Percentiles rank a stretch among this genome's conserved stretches.
Conservation (phyloP, 2,797 vertebrate species). For the Chelon auratus region DNA sequence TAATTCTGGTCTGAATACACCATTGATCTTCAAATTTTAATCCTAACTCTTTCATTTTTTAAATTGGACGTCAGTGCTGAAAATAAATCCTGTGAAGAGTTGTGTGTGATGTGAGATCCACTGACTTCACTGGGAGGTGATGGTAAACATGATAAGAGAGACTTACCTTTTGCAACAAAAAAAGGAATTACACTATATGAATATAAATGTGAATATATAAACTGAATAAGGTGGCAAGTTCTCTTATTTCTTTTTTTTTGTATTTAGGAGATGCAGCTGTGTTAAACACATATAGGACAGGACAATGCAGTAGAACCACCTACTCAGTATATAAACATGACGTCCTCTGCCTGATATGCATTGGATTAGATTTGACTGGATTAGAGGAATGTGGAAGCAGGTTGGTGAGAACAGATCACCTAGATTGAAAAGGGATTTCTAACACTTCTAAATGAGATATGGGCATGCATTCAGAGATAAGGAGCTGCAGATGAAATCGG, state of each 20-base stretch:
- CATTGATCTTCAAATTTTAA: neutral
- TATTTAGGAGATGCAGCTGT: neutral
- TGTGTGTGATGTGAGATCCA: neutral
- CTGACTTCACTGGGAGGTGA: neutral
- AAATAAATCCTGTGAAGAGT: slow-evolving; percentile 1
- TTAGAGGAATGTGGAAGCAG: slow-evolving; percentile 72
- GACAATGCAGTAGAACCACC: slow-evolving; percentile 17
- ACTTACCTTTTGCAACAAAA: neutral
- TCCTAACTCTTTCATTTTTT: neutral
- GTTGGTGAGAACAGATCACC: slow-evolving; percentile 80
- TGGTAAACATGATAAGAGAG: neutral
- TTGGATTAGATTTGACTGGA: slow-evolving; percentile 78
- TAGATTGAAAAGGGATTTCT: slow-evolving; percentile 80
- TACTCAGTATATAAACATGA: slow-evolving; percentile 52
- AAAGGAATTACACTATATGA: neutral
- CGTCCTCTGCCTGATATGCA: slow-evolving; percentile 57
- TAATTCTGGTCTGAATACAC: slow-evolving; percentile 8
- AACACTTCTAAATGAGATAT: slow-evolving; percentile 82
- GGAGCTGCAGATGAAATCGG: slow-evolving; percentile 75
- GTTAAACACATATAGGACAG: slow-evolving; percentile 5
- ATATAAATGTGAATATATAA: slow-evolving; percentile 1
- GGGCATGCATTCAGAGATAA: slow-evolving; percentile 72
- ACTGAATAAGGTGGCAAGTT: neutral
- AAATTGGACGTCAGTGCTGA: neutral
- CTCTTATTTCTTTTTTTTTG: neutral